Percentiles rank a stretch among this genome's conserved stretches.
phyloP scores from a whole-genome alignment of 2,888 invertebrate genomes.

The Ichneumon xanthorius region DNA sequence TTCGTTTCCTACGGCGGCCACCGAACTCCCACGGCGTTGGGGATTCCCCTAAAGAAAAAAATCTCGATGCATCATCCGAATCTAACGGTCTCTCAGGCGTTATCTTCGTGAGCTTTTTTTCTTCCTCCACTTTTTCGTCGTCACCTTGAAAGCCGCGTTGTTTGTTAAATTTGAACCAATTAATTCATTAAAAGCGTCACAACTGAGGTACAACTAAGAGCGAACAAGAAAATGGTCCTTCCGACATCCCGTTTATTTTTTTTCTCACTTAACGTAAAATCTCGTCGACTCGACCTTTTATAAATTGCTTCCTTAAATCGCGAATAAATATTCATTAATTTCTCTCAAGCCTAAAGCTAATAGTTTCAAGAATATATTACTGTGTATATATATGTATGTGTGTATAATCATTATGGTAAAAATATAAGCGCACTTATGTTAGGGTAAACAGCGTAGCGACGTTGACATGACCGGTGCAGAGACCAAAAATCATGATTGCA shows the following conservation, averaged over 20 bases:
- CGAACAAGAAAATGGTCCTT: neutral
- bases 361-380: conserved; percentile 66
- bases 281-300: neutral
- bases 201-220: neutral
- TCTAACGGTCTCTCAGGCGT: conserved; percentile 79
- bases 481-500: neutral
- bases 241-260: conserved; percentile 22
- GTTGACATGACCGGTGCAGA: neutral
- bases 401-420: conserved; percentile 52
- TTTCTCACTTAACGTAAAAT: conserved; percentile 18
- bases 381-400: conserved; percentile 38
- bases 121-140: too few species aligned
- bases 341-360: conserved; percentile 5
- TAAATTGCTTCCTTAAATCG: conserved; percentile 4
- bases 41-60: conserved; percentile 77
- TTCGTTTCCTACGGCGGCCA: conserved; percentile 82
- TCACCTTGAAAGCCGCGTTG: neutral
- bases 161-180: neutral
- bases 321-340: conserved; percentile 17
- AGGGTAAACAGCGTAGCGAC: conserved; percentile 12
- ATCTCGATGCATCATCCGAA: conserved; percentile 80
- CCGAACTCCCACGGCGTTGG: conserved; percentile 77
- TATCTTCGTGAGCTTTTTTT: conserved; percentile 52
- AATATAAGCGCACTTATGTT: conserved; percentile 63
- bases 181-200: conserved; percentile 28